Percentiles rank a stretch among this genome's conserved stretches.
Evolutionary conservation across 2,797 vertebrate genomes (phyloP).

Genomic region (Leptodactylus fallax): DNA sequence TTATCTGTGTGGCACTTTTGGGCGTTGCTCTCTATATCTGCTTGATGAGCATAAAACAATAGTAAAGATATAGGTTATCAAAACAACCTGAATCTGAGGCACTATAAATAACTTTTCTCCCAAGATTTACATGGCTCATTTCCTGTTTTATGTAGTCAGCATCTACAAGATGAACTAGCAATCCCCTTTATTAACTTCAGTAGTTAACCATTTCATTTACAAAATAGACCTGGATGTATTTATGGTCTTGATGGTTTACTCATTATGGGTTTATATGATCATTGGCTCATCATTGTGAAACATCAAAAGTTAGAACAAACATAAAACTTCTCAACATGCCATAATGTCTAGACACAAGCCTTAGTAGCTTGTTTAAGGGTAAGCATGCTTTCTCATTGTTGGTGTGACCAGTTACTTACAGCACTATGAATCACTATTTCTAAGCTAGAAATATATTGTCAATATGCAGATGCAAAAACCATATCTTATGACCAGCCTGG

Average conservation of each 20-base stretch:
- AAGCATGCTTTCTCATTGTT: slow-evolving; percentile 22
- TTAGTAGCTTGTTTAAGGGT: slow-evolving; percentile 20
- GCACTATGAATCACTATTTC: not conserved
- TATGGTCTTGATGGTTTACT: not conserved
- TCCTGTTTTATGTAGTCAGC: not conserved
- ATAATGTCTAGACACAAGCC: slow-evolving; percentile 50
- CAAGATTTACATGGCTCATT: not conserved
- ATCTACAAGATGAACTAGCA: not conserved
- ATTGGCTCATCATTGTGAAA: slow-evolving; percentile 26
- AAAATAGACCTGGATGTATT: not conserved
- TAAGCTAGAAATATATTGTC: not conserved
- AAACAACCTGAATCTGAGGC: not conserved
- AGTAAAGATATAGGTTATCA: slow-evolving; percentile 25
- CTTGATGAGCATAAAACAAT: not conserved
- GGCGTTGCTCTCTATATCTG: not conserved
- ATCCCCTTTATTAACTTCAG: not conserved
- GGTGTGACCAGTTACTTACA: slow-evolving; percentile 9
- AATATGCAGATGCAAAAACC: not conserved
- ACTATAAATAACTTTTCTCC: slow-evolving; percentile 27
- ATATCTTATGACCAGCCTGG: no score
- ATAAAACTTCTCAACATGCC: slow-evolving; percentile 15
- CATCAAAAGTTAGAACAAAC: slow-evolving; percentile 22
- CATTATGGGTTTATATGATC: not conserved
- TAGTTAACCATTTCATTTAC: not conserved
- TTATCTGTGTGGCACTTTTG: not conserved